Conservation (phyloP, 2,888 invertebrate species). For the Polyploca ridens region DNA sequence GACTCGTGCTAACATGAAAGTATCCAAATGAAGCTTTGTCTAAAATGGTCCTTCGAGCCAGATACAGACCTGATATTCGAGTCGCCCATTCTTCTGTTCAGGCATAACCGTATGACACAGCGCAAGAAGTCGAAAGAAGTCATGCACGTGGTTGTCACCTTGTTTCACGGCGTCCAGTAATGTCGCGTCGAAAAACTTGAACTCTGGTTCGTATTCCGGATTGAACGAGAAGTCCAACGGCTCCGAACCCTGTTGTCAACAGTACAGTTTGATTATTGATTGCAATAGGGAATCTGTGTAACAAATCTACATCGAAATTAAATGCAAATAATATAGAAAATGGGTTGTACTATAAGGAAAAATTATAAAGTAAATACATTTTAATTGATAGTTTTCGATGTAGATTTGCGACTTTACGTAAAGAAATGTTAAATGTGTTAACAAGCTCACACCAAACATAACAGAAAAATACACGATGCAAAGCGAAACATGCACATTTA, state of each 20-base stretch:
- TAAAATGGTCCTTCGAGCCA: neutral
- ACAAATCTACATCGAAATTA: conserved; percentile 10
- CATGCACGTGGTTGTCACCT: conserved; percentile 90
- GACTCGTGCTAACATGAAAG: neutral
- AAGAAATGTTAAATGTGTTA: conserved; percentile 37
- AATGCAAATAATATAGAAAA: neutral
- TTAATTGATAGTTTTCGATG: conserved; percentile 22
- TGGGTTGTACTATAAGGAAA: neutral
- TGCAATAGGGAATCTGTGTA: neutral
- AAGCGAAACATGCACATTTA: conserved; percentile 55
- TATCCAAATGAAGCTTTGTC: neutral
- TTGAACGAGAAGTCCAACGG: conserved; percentile 98
- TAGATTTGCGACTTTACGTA: conserved; percentile 34
- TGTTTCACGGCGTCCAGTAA: conserved; percentile 92
- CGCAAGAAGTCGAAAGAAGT: conserved; percentile 96
- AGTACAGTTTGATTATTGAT: conserved; percentile 16
- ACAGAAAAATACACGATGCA: conserved; percentile 53
- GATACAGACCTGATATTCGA: conserved; percentile 88
- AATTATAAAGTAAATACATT: neutral
- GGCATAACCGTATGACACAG: conserved; percentile 99
- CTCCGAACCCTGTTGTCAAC: conserved; percentile 86
- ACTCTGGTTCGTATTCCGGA: conserved; percentile 94
- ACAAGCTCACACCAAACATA: conserved; percentile 35
- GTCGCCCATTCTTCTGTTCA: conserved; percentile 92
- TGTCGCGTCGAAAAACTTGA: conserved; percentile 96